A percentile compares a stretch with the other conserved stretches of the same genome.
Conservation (phyloP, 2,888 invertebrate genomes). For the Formica aserva region DNA sequence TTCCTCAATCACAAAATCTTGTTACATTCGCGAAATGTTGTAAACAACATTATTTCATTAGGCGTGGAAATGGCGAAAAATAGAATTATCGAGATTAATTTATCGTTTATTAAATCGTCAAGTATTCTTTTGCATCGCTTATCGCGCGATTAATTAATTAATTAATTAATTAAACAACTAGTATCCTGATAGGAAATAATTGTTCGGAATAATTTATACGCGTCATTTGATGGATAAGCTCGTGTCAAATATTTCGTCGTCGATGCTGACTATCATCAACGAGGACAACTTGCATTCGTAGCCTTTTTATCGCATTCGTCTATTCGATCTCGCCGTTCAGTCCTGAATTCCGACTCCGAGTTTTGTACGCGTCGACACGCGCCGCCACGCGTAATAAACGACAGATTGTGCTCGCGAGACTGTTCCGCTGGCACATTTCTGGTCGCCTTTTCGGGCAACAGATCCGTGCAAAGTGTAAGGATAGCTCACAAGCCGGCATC, state of each 20-base stretch:
- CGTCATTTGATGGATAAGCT: not conserved
- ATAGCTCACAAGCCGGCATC: slow-evolving; percentile 31
- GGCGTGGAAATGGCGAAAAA: not conserved
- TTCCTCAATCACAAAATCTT: slow-evolving; percentile 18
- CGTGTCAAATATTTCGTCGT: not conserved
- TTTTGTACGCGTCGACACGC: not conserved
- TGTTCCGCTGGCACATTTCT: slow-evolving; percentile 33
- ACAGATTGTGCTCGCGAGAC: slow-evolving; percentile 19
- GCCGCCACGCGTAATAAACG: slow-evolving; percentile 33
- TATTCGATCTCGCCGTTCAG: not conserved
- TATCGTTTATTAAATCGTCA: not conserved
- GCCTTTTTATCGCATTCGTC: slow-evolving; percentile 2
- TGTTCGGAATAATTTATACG: not conserved
- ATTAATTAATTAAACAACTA: not conserved
- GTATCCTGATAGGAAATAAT: not conserved
- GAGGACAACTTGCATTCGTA: too few relatives aligned
- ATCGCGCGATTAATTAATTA: not conserved
- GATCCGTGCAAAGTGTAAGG: slow-evolving; percentile 66
- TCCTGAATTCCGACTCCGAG: not conserved
- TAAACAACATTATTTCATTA: not conserved
- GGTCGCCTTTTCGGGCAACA: slow-evolving; percentile 58
- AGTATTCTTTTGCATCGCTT: not conserved
- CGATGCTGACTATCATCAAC: not conserved
- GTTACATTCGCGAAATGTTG: slow-evolving; percentile 3
- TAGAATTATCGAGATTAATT: not conserved